phyloP scores from a whole-genome alignment of 1,140 invertebrate species.

The Augochlora pura region DNA sequence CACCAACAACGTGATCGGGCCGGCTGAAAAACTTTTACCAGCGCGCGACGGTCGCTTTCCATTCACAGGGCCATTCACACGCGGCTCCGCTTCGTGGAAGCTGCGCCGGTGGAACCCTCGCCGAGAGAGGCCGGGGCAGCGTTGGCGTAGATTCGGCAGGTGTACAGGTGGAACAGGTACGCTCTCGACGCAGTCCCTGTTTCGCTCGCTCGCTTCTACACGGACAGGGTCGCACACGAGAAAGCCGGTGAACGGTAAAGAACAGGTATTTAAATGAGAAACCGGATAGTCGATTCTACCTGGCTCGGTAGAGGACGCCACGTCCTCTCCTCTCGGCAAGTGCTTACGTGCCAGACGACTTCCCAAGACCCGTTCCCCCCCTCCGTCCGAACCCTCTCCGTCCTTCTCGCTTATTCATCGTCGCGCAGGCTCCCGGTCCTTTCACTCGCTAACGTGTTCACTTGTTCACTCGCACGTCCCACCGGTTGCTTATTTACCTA shows the following conservation, averaged over 20 bases:
- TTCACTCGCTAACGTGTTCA: slow-evolving; percentile 33
- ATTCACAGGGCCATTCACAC: slow-evolving; percentile 39
- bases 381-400: background rate
- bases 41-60: slow-evolving; percentile 13
- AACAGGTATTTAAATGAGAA: slow-evolving; percentile 72
- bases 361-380: slow-evolving; percentile 63
- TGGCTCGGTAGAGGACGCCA: slow-evolving; percentile 71
- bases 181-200: too few relatives aligned
- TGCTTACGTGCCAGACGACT: slow-evolving; percentile 50
- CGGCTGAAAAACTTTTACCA: too few relatives aligned
- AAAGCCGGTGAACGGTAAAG: slow-evolving; percentile 66
- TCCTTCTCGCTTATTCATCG: slow-evolving; percentile 44
- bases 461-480: slow-evolving; percentile 24
- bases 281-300: slow-evolving; percentile 64
- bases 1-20: background rate
- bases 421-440: background rate
- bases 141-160: slow-evolving; percentile 59
- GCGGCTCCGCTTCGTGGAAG: background rate
- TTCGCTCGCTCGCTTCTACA: too few relatives aligned
- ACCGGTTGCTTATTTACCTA: slow-evolving; percentile 26
- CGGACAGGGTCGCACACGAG: slow-evolving; percentile 19
- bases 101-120: background rate
- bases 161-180: slow-evolving; percentile 16
- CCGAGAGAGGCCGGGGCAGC: background rate
- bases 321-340: slow-evolving; percentile 53